Evolutionary conservation across 2,797 vertebrate genomes (phyloP), one percentile per base, ranked within the genome.

Genomic region (Coregonus ussuriensis): DNA sequence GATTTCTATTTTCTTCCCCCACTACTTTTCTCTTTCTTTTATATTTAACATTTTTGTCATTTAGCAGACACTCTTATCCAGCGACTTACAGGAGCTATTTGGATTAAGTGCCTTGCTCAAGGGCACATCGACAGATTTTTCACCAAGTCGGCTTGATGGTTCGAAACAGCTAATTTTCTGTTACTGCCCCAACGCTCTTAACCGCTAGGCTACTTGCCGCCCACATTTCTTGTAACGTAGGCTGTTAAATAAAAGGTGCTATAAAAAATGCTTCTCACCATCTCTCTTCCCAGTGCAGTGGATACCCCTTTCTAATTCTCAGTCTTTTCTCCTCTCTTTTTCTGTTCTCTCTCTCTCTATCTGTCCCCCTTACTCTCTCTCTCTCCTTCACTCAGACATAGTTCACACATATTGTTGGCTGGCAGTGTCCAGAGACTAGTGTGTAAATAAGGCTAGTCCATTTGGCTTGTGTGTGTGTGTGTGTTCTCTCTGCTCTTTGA

Each of bases 371-470:
- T 5, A 6, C 35, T 41, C 37, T 37, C 37, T 41, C 37, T 41
- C 31, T 33, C 37, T 62, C n/a, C 16, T 21, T 29, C 21, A 16
- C 66, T 56, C 66, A n/a, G 66, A 81, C 41, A 9, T 41, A 41
- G 78, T 76, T 83, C 83, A 80, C 41, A 9, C 7, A 47, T 9
- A 47, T 47, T 9, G 37, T 41, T 47, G 41, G 41, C 41, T 47
- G 41, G 41, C 86, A 82, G 79, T 74, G 79, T 88, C 87, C 67
- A 74, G 86, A 80, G 81, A 83, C 84, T 88, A 79, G 41, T 87
- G 81, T 88, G 88, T 85, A 90, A 91, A 93, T 88, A 82, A 81
- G 83, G 54, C 41, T 85, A 80, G 79, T 73, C 77, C 88, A 86
- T 63, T 74, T 86, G 81, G 81, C 82, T 83, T 88, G 81, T 86